Conservation (phyloP, 2,113 vertebrate species). For the Campylorhamphus procurvoides region DNA sequence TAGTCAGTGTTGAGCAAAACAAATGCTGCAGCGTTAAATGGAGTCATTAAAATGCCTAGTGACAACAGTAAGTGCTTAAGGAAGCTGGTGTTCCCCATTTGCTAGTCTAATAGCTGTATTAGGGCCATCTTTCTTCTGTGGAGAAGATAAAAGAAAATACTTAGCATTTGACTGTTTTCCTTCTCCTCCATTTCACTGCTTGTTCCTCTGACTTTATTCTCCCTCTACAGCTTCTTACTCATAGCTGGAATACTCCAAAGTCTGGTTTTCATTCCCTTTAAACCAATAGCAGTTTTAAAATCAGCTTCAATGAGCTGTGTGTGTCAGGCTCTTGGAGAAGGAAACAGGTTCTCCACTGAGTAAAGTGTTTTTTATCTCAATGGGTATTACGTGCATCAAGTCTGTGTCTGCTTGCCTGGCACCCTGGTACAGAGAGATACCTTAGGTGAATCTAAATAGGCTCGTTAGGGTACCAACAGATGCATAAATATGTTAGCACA, state of each 20-base stretch:
- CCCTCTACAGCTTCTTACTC: background rate
- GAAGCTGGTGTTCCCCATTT: slow-evolving; percentile 31
- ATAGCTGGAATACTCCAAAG: background rate
- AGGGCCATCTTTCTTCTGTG: background rate
- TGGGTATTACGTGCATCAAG: background rate
- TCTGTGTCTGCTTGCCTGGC: background rate
- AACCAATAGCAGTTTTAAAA: background rate
- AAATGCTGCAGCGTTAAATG: slow-evolving; percentile 40
- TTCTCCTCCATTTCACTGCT: background rate
- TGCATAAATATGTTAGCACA: background rate
- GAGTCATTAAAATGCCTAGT: slow-evolving; percentile 49
- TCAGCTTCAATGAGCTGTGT: background rate
- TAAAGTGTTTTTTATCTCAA: background rate
- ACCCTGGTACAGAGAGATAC: background rate
- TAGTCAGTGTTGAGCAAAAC: slow-evolving; percentile 39
- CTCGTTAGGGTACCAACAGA: background rate
- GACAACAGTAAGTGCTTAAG: background rate
- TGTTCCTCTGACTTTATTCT: background rate
- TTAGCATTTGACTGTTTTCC: background rate
- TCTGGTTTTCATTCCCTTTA: background rate
- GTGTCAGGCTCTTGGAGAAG: background rate
- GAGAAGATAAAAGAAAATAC: slow-evolving; percentile 4
- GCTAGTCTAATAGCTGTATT: slow-evolving; percentile 11
- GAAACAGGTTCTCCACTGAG: background rate
- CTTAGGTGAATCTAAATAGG: background rate